Evolutionary conservation across 2,888 invertebrate species (phyloP).

Genomic region (Plagiodera versicolora): DNA sequence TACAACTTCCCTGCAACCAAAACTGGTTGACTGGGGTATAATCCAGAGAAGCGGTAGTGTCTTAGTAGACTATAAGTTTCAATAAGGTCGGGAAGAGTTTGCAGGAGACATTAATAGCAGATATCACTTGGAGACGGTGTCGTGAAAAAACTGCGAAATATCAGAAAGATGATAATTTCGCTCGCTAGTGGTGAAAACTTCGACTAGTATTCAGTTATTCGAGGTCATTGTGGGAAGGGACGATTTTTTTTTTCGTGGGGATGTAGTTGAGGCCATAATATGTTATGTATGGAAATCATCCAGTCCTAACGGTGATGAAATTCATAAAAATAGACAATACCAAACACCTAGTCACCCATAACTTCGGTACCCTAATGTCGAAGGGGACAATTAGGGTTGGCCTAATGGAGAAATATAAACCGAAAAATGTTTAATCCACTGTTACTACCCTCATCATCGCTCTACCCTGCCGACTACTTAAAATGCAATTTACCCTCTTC

Average conservation of each 20-base stretch:
- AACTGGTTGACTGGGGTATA: no score
- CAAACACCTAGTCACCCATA: neutral
- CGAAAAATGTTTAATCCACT: slow-evolving; percentile 15
- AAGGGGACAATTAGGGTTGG: neutral
- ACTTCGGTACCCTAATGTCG: neutral
- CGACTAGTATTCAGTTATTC: no score
- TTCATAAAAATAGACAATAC: neutral
- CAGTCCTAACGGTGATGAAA: no score
- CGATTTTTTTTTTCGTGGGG: no score
- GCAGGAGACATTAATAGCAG: neutral
- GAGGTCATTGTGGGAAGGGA: no score
- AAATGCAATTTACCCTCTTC: slow-evolving; percentile 32
- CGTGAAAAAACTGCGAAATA: neutral
- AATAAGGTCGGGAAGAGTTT: neutral
- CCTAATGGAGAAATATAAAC: neutral
- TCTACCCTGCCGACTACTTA: slow-evolving; percentile 21
- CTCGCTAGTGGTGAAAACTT: no score
- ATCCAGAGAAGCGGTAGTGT: neutral
- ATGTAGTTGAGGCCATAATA: no score
- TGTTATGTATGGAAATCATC: no score
- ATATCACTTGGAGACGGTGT: neutral
- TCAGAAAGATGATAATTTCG: neutral
- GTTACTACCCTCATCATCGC: slow-evolving; percentile 10
- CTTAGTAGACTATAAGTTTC: neutral
- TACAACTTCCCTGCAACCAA: no score